Evolutionary conservation across 2,888 invertebrate genomes (phyloP).

Genomic region (Euclidia mi): DNA sequence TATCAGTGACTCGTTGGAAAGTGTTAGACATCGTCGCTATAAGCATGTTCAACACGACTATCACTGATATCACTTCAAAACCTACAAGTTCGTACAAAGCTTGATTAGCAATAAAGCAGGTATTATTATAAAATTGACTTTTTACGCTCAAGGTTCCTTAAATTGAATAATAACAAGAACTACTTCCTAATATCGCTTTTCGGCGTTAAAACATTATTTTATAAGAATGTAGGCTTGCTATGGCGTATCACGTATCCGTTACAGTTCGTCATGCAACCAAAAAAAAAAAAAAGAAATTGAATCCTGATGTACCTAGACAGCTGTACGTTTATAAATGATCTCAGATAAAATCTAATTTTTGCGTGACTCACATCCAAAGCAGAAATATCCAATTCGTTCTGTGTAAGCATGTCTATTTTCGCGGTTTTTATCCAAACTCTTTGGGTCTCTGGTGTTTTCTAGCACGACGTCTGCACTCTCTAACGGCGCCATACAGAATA

Average conservation of each 20-base stretch:
- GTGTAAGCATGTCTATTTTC: constrained; percentile 91
- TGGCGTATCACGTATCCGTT: too few species aligned
- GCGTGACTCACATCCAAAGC: constrained; percentile 87
- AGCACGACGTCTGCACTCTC: constrained; percentile 92
- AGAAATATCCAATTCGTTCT: constrained; percentile 92
- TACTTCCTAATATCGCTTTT: too few species aligned
- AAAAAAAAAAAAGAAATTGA: neutral
- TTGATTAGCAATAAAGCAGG: neutral
- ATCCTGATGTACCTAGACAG: constrained; percentile 1
- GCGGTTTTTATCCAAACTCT: constrained; percentile 68
- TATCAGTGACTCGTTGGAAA: constrained; percentile 92
- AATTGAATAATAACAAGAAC: too few species aligned
- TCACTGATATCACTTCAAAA: constrained; percentile 93
- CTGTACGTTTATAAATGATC: neutral
- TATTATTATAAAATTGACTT: too few species aligned
- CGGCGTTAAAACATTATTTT: too few species aligned
- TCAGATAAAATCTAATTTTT: constrained; percentile 4
- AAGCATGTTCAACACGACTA: constrained; percentile 94
- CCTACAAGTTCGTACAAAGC: constrained; percentile 65
- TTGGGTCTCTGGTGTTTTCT: constrained; percentile 83
- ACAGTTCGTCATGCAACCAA: too few species aligned
- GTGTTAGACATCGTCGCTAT: constrained; percentile 95
- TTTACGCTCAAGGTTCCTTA: too few species aligned
- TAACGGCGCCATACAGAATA: constrained; percentile 92
- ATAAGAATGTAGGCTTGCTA: too few species aligned